A percentile compares a stretch with the other conserved stretches of the same genome.
These are phyloP conservation scores for Furcifer pardalis DNA, from an alignment of 2,797 vertebrate species.

Conservation along the genomic window DNA sequence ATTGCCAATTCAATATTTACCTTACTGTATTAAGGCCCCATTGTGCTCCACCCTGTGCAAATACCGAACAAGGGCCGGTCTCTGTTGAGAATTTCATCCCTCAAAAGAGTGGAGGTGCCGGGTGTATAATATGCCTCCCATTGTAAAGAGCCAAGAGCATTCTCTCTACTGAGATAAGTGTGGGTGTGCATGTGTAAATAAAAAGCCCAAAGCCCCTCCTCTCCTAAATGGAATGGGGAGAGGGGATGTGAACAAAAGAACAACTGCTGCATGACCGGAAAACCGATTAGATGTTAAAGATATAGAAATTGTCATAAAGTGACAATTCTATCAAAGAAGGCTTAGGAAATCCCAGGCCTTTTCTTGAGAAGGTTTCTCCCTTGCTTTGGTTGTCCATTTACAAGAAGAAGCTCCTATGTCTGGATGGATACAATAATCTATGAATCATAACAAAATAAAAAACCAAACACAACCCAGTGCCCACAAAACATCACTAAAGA, in stretches of 20 bases:
- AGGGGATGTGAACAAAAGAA: neutral
- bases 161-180: too few species aligned
- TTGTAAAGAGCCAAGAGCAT: neutral
- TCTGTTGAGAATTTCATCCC: neutral
- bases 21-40: slow-evolving; percentile 21
- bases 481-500: neutral
- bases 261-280: neutral
- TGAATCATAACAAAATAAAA: neutral
- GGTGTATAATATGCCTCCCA: neutral
- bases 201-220: too few species aligned
- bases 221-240: neutral
- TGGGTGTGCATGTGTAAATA: too few species aligned
- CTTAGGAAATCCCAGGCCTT: neutral
- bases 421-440: neutral
- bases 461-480: neutral
- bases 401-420: neutral
- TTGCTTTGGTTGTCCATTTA: neutral
- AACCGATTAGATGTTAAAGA: neutral
- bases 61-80: neutral
- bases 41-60: slow-evolving; percentile 26
- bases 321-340: neutral
- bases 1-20: slow-evolving; percentile 35
- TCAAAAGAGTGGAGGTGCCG: neutral
- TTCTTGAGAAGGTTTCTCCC: neutral
- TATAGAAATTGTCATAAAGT: neutral